A percentile compares a stretch with the other conserved stretches of the same genome.
Evolutionary conservation across 2,888 invertebrate genomes (phyloP).

Genomic region (Melanostoma mellinum): DNA sequence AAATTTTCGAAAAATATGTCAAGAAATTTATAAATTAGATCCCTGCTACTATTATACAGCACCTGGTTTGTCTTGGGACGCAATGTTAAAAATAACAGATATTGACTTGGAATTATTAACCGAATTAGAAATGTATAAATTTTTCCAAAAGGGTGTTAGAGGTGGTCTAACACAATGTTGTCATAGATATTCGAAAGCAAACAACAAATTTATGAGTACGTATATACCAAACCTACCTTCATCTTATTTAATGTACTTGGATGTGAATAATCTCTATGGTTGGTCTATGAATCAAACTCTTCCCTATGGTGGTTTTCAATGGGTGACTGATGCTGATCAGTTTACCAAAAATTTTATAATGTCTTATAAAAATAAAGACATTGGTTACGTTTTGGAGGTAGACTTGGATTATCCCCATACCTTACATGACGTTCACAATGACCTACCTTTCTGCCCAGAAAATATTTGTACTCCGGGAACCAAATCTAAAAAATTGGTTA

Average conservation of each 20-base stretch:
- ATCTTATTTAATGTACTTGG: background rate
- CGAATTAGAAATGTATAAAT: slow-evolving; percentile 75
- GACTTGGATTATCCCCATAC: slow-evolving; percentile 72
- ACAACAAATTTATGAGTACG: background rate
- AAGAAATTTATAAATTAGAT: slow-evolving; percentile 70
- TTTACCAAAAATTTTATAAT: slow-evolving; percentile 14
- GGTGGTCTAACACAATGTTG: background rate
- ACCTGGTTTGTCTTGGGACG: slow-evolving; percentile 77
- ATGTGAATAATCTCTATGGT: background rate
- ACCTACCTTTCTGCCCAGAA: slow-evolving; percentile 77
- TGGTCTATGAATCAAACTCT: background rate
- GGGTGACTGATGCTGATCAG: too few species aligned
- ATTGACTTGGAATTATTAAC: slow-evolving; percentile 75
- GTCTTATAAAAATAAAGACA: slow-evolving; percentile 20
- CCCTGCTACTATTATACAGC: slow-evolving; percentile 46
- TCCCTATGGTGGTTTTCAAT: background rate
- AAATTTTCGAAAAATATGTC: slow-evolving; percentile 75
- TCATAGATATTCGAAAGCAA: background rate
- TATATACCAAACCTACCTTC: background rate
- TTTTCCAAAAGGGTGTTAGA: slow-evolving; percentile 3
- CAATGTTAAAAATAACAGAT: slow-evolving; percentile 76
- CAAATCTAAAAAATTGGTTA: background rate
- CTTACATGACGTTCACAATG: slow-evolving; percentile 76
- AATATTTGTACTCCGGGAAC: slow-evolving; percentile 36
- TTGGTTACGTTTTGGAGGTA: slow-evolving; percentile 77